Evolutionary conservation across 2,888 invertebrate species (phyloP).

Genomic region (Cheilosia urbana): DNA sequence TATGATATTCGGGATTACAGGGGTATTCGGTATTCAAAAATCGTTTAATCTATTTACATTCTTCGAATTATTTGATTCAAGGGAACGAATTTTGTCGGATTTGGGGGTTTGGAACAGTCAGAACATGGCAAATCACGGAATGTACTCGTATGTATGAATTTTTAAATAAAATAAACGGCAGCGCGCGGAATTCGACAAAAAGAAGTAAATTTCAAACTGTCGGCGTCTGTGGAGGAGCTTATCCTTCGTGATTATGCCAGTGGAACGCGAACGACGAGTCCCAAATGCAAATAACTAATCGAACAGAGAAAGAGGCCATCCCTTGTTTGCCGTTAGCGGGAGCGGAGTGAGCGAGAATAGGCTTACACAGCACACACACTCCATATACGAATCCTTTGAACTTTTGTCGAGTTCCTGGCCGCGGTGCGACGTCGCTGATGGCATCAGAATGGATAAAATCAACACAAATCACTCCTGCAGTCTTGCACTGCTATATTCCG

Average conservation of each 20-base stretch:
- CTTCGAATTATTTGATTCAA: conserved; percentile 66
- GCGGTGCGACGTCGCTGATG: conserved; percentile 24
- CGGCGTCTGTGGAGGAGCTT: background rate
- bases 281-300: conserved; percentile 68
- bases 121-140: background rate
- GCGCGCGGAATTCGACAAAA: conserved; percentile 35
- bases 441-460: conserved; percentile 66
- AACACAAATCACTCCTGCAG: conserved; percentile 71
- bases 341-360: background rate
- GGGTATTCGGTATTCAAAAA: conserved; percentile 50
- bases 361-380: background rate
- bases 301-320: conserved; percentile 55
- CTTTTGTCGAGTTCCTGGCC: conserved; percentile 47
- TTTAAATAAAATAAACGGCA: conserved; percentile 59
- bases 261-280: conserved; percentile 32
- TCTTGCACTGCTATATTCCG: conserved; percentile 7
- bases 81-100: conserved; percentile 7
- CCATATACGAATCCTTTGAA: conserved; percentile 63
- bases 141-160: conserved; percentile 45
- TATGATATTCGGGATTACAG: conserved; percentile 59
- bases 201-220: conserved; percentile 17
- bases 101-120: background rate
- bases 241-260: conserved; percentile 18
- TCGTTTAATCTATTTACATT: conserved; percentile 75
- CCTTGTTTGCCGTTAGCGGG: conserved; percentile 47